Evolutionary conservation across 2,113 vertebrate species (phyloP), one percentile per base, ranked within the genome.

Genomic region (Rhabdornis inornatus): DNA sequence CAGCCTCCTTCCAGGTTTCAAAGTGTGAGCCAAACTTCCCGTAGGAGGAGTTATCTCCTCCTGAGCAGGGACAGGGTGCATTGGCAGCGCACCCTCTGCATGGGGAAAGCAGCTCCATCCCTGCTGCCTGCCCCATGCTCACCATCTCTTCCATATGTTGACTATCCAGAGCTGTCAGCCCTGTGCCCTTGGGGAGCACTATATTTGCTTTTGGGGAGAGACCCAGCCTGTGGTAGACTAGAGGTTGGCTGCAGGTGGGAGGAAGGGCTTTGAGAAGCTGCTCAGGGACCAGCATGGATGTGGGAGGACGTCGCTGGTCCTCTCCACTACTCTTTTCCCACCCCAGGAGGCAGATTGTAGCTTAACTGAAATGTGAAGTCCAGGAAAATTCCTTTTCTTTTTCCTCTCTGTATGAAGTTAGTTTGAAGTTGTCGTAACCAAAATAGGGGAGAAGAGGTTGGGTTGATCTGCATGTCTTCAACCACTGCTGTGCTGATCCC

Each of bases 261-360:
- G 57, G 40, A 87, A 44, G 39, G 44, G 28, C 40, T 90, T 91
- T 3, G 5, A 55, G 66, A 91, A 74, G 42, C 25, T 0, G 0
- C 68, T 77, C 0, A 0, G 23, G 1, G 3, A 64, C n/a, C 1
- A 2, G 2, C 0, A 1, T 0, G 3, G 17, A 31, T 77, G 57
- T 1, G 3, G 33, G 44, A 70, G 44, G 53, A 56, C n/a, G 10
- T 42, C 2, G 0, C 23, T 79, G 49, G 30, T 72, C 16, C 14
- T 80, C 45, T 39, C 21, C 24, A 11, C 19, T 6, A 0, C 27
- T 55, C 35, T 39, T 53, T 88, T 50, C 17, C 27, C 37, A 35
- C 5, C 18, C 11, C 15, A 35, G 42, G 55, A 31, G 0, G 0
- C 37, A 40, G 35, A 13, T 2, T 42, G 52, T 22, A 42, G 47